Base-by-base conservation (phyloP, 2,797 vertebrate genomes). In the Malacoctenus gilli region DNA sequence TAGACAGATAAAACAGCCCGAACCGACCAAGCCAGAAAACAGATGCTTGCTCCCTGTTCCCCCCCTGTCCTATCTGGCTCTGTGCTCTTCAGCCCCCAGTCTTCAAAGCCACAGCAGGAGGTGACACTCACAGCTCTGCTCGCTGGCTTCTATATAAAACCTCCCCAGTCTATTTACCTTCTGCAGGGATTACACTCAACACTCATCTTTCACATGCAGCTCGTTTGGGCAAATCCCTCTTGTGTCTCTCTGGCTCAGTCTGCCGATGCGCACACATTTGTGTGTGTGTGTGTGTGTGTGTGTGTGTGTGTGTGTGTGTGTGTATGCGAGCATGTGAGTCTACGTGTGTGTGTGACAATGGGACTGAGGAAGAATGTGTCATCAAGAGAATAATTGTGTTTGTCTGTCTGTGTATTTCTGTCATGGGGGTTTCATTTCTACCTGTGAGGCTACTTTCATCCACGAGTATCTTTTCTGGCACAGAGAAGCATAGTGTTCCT, bases 91-190 rank as follows among this genome's bases (percentile, higher is more conserved):
- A 55, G 43, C 67, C 62, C n/a, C 58, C 19, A n/a, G 68, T 68
- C 77, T 84, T 86, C 75, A 84, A 80, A 84, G 75, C 42, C 69
- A 1, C 82, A 77, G 74, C 79, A 48, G 76, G 77, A 65, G 77
- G 71, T 75, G 77, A 69, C 79, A 72, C 72, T 74, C 54, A 35
- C 60, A 73, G 71, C 66, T 56, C 66, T 68, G 43, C 59, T 77
- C 74, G 62, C 56, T 28, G 46, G 70, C 46, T 74, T 58, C 66
- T 59, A 59, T 52, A 68, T 49, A 70, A 85, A 86, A 77, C 73
- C 78, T 80, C 65, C 68, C 38, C 34, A 52, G 79, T 77, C 73
- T 85, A 69, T 86, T 85, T 87, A 82, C 82, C 70, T 85, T 83
- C 76, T 70, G 69, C 55, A 35, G 71, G 83, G 85, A 87, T 87